phyloP scores from a whole-genome alignment of 2,797 vertebrate genomes.

The Lepidocolaptes lacrymiger region DNA sequence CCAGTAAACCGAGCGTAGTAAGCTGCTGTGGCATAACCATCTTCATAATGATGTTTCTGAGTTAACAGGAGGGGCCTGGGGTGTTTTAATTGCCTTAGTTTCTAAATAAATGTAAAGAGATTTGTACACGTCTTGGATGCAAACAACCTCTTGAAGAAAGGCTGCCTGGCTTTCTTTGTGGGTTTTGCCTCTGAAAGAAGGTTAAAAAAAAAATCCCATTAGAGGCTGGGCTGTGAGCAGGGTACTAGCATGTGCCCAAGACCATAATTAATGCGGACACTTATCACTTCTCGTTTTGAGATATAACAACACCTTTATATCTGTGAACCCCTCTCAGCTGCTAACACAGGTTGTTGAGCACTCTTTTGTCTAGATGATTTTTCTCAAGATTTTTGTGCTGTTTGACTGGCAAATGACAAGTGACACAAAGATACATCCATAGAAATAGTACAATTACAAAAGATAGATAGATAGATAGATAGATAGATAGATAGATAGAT shows the following conservation, averaged over 20 bases:
- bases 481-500: background rate
- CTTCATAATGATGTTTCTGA: conserved; percentile 44
- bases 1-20: conserved; percentile 21
- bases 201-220: background rate
- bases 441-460: background rate
- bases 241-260: background rate
- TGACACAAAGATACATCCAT: background rate
- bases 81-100: conserved; percentile 56
- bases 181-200: background rate
- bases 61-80: conserved; percentile 46
- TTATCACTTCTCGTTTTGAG: background rate
- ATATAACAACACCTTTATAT: background rate
- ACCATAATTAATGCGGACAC: background rate
- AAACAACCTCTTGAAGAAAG: background rate
- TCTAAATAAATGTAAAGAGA: conserved; percentile 36
- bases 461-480: background rate
- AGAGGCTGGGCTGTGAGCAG: background rate
- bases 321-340: background rate
- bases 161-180: background rate
- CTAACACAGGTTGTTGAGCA: background rate
- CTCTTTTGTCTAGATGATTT: background rate
- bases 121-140: conserved; percentile 3
- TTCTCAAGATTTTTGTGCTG: background rate
- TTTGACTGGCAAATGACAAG: background rate
- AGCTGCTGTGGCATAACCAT: conserved; percentile 29